A percentile compares a stretch with the other conserved stretches of the same genome.
These are phyloP conservation scores for Margarornis squamiger DNA, from an alignment of 2,797 vertebrate genomes.

Conservation along the genomic window DNA sequence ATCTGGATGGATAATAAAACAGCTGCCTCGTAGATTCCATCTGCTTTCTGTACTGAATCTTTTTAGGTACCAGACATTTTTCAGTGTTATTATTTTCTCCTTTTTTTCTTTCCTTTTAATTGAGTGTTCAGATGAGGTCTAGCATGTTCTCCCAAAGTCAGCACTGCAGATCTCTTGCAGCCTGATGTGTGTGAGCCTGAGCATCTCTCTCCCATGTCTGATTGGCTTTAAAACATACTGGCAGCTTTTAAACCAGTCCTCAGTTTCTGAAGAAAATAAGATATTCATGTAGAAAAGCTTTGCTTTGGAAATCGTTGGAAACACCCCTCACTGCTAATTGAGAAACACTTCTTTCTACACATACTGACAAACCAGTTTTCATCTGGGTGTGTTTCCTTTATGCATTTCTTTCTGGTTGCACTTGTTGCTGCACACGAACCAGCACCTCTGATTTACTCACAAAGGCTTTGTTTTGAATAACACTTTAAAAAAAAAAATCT, in stretches of 20 bases:
- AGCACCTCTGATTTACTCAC: constrained; percentile 27
- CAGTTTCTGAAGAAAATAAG: not conserved
- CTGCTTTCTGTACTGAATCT: constrained; percentile 54
- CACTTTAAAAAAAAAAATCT: not conserved
- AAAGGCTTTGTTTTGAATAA: constrained; percentile 45
- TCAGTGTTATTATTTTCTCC: constrained; percentile 7
- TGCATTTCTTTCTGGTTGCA: not conserved
- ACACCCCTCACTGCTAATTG: not conserved
- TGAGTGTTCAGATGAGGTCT: not conserved
- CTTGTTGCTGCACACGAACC: constrained; percentile 22
- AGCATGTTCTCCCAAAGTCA: not conserved
- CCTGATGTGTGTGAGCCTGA: not conserved
- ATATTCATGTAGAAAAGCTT: not conserved
- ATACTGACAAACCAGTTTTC: not conserved
- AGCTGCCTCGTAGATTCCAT: constrained; percentile 36
- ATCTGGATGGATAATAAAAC: constrained; percentile 59
- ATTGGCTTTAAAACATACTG: not conserved
- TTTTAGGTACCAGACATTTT: constrained; percentile 60
- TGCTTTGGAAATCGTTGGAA: not conserved
- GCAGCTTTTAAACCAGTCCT: not conserved
- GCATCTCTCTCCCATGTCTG: not conserved
- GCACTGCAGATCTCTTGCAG: not conserved
- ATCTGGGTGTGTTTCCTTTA: not conserved
- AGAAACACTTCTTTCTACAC: not conserved
- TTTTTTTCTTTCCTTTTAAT: not conserved